Evolutionary conservation across 2,888 invertebrate genomes (phyloP), one percentile per base, ranked within the genome.

Genomic region (Zygaena filipendulae): DNA sequence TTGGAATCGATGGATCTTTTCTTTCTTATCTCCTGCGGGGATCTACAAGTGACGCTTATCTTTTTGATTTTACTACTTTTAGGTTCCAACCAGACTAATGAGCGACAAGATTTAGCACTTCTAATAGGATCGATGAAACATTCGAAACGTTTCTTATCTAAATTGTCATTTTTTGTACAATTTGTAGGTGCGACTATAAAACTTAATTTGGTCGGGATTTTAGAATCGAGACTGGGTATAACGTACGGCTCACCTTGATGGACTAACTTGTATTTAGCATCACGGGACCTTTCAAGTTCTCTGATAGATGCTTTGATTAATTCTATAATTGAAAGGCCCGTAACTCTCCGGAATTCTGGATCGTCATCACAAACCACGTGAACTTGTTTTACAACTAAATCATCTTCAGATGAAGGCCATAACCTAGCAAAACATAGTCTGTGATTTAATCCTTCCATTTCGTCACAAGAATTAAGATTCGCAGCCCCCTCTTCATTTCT

Each of bases 391-490:
- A 71, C 33, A 2, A 63, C 43, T 6, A 60, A 36, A 24, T 68
- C 68, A 38, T 72, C 67, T 13, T 62, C 61, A n/a, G 52, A 41
- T n/a, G 59, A 52, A 2, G 70, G 71, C 49, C 53, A 70, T 11
- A 71, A 24, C 23, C 61, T 53, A n/a, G 53, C 67, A 13, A 59
- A 47, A 39, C 72, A 72, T 22, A 70, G 29, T 38, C 38, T 59
- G 32, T 69, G 69, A 25, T 45, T 44, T 25, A 53, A 35, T 11
- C 62, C 69, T 19, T 58, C 52, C 37, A 72, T 45, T 47, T 71
- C 72, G 9, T 69, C 71, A 40, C 74, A 72, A 10, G 52, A 34
- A 2, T 37, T 11, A 6, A 69, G 31, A 26, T 56, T 47, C n/a
- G n/a, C n/a, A 5, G 31, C 27, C 21, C 51, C 48, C 23, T 45